These are phyloP conservation scores for Drosophila rufa DNA, from an alignment of 1,140 invertebrate genomes.

Conservation along the genomic window DNA sequence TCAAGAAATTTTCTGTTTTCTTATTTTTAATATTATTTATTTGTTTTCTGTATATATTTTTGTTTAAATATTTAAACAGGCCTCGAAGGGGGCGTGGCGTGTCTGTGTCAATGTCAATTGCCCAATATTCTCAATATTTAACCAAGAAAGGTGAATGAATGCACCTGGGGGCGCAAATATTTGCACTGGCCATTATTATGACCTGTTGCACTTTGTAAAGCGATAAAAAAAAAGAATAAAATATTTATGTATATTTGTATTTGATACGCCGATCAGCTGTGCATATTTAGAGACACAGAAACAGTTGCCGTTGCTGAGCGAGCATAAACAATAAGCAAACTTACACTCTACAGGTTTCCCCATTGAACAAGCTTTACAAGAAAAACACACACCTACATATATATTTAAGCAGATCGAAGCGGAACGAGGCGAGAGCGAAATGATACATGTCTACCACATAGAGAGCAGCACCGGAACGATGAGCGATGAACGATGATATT, in stretches of 20 bases:
- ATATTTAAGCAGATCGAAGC: slow-evolving; percentile 47
- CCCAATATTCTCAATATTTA: slow-evolving; percentile 44
- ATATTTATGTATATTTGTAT: slow-evolving; percentile 65
- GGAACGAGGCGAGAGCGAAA: slow-evolving; percentile 30
- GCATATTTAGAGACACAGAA: slow-evolving; percentile 48
- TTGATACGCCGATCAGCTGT: slow-evolving; percentile 63
- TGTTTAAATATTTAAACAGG: slow-evolving; percentile 10
- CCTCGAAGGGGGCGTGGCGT: slow-evolving; percentile 29
- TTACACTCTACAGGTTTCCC: slow-evolving; percentile 79
- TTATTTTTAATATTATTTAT: slow-evolving; percentile 20
- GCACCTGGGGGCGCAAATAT: slow-evolving; percentile 63
- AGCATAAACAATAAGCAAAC: slow-evolving; percentile 70
- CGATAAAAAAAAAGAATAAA: slow-evolving; percentile 32
- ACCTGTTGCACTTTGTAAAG: slow-evolving; percentile 78
- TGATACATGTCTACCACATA: slow-evolving; percentile 42
- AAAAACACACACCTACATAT: slow-evolving; percentile 18
- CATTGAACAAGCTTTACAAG: slow-evolving; percentile 69
- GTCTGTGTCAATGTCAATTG: slow-evolving; percentile 71
- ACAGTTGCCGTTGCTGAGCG: slow-evolving; percentile 23
- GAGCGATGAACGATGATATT: slow-evolving; percentile 20
- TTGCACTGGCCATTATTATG: slow-evolving; percentile 61
- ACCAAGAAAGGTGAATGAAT: slow-evolving; percentile 61
- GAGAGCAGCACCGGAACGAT: slow-evolving; percentile 20
- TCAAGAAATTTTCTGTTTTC: slow-evolving; percentile 49
- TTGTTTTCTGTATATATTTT: slow-evolving; percentile 19